These are phyloP conservation scores for Charina bottae DNA, from an alignment of 2,113 vertebrate genomes.

Conservation along the genomic window DNA sequence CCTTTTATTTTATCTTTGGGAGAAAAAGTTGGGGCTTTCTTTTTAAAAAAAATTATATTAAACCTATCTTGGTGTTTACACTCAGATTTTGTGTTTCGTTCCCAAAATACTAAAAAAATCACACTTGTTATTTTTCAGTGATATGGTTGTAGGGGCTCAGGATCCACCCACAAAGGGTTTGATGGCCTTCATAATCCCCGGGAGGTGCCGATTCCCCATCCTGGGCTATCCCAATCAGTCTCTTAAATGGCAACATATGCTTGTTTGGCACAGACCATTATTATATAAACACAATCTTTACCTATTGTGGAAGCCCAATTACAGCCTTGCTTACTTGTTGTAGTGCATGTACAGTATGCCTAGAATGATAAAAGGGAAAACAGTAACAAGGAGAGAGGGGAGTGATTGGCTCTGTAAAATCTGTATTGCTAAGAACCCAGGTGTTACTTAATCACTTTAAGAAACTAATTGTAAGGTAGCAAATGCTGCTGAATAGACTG, in stretches of 20 bases:
- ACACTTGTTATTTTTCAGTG: not conserved
- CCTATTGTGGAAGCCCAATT: not conserved
- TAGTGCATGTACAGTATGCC: not conserved
- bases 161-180: not conserved
- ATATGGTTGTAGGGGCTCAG: not conserved
- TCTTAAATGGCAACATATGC: not conserved
- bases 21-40: not conserved
- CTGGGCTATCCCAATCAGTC: not conserved
- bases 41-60: not conserved
- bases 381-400: not conserved
- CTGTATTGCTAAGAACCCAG: conserved; percentile 37
- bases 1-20: not conserved
- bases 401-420: not conserved
- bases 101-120: not conserved
- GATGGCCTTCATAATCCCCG: not conserved
- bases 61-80: not conserved
- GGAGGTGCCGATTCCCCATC: not conserved
- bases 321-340: not conserved
- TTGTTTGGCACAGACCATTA: not conserved
- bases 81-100: not conserved
- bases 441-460: conserved; percentile 34
- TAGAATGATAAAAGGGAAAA: conserved; percentile 5
- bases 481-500: conserved; percentile 31
- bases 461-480: conserved; percentile 29
- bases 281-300: not conserved